Conservation (phyloP, 2,113 vertebrate species). For the Pogona vitticeps region DNA sequence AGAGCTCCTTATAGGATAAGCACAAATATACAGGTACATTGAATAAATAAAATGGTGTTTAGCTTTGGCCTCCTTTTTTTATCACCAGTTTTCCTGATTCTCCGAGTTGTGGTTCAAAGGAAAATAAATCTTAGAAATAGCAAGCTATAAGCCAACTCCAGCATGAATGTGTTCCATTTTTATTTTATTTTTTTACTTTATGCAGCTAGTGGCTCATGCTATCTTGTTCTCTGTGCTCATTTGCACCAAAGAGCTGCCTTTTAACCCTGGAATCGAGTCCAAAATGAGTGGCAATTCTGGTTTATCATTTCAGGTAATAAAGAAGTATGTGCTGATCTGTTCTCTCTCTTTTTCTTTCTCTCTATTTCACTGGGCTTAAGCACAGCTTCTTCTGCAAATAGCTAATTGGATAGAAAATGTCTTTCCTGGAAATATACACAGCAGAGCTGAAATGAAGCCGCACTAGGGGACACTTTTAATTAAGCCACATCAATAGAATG, state of each 20-base stretch:
- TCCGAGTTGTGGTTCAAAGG: not conserved
- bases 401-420: not conserved
- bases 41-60: not conserved
- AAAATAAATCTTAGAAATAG: not conserved
- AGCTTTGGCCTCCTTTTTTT: not conserved
- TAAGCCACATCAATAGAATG: slow-evolving; percentile 31
- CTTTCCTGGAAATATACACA: slow-evolving; percentile 5
- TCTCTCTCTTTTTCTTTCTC: not conserved
- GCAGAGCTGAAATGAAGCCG: slow-evolving; percentile 7
- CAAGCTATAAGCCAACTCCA: not conserved
- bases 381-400: not conserved
- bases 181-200: not conserved
- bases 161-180: not conserved
- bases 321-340: slow-evolving; percentile 7
- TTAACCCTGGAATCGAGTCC: not conserved
- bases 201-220: not conserved
- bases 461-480: slow-evolving; percentile 40
- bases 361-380: not conserved
- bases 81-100: not conserved
- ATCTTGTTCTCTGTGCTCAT: not conserved
- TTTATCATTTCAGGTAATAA: not conserved
- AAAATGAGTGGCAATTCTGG: not conserved
- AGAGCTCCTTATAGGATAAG: not conserved
- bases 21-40: not conserved
- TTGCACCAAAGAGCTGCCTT: not conserved